These are phyloP conservation scores for Falcaria lacertinaria DNA, from an alignment of 2,888 invertebrate genomes.

Conservation along the genomic window DNA sequence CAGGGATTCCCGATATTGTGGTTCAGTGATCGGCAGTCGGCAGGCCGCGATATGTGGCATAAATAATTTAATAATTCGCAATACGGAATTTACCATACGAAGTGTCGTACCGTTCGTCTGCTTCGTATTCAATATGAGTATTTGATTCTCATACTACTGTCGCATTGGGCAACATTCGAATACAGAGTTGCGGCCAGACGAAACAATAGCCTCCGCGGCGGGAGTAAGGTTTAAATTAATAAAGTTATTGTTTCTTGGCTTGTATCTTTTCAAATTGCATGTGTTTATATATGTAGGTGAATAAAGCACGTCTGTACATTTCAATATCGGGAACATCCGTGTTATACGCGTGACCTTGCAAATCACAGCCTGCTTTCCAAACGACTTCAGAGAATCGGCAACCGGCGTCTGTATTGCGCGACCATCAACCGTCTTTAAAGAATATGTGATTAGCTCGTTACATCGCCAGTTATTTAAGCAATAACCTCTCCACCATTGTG, in stretches of 20 bases:
- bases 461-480: constrained; percentile 57
- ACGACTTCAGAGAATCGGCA: constrained; percentile 74
- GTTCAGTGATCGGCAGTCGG: constrained; percentile 71
- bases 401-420: constrained; percentile 69
- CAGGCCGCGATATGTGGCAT: constrained; percentile 74
- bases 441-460: constrained; percentile 63
- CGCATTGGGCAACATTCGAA: constrained; percentile 70
- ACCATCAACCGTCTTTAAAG: constrained; percentile 58
- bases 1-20: constrained; percentile 79
- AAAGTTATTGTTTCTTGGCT: constrained; percentile 35
- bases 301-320: constrained; percentile 79
- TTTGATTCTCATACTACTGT: constrained; percentile 78
- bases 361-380: constrained; percentile 80
- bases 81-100: constrained; percentile 78
- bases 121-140: constrained; percentile 79
- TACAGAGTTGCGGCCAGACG: constrained; percentile 44
- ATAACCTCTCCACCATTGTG: constrained; percentile 47
- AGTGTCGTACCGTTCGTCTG: constrained; percentile 75
- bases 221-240: constrained; percentile 54
- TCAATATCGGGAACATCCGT: constrained; percentile 80
- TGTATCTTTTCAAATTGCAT: constrained; percentile 71
- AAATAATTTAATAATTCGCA: constrained; percentile 80
- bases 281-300: constrained; percentile 78
- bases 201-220: constrained; percentile 49
- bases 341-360: constrained; percentile 80